Evolutionary conservation across 2,113 vertebrate species (phyloP).

Genomic region (Saguinus imperator): DNA sequence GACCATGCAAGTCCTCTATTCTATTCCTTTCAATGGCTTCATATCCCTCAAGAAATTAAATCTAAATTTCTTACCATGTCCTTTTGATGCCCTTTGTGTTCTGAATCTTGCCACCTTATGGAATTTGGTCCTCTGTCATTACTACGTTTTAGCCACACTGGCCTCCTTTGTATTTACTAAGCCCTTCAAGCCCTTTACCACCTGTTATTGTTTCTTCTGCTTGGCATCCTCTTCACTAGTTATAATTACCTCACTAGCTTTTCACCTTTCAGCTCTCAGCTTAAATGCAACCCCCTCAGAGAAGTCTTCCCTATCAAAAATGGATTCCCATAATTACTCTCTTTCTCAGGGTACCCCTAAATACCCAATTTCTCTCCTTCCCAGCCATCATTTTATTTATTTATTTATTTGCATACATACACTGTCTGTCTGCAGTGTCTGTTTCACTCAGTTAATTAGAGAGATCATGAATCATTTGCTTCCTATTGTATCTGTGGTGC

Average conservation of each 20-base stretch:
- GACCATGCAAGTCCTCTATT: neutral
- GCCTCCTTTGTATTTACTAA: constrained; percentile 1
- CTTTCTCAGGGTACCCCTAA: neutral
- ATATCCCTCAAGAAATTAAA: constrained; percentile 22
- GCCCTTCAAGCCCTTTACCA: neutral
- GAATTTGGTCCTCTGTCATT: neutral
- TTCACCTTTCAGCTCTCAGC: neutral
- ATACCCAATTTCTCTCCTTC: neutral
- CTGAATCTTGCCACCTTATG: neutral
- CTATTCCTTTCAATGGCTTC: neutral
- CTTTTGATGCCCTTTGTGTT: neutral
- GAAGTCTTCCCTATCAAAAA: neutral
- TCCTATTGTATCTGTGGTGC: neutral
- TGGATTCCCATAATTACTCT: neutral
- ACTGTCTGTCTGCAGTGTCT: neutral
- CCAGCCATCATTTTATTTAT: neutral
- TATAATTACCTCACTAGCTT: neutral
- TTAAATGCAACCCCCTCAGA: neutral
- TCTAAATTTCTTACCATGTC: neutral
- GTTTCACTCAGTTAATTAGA: neutral
- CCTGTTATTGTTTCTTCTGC: neutral
- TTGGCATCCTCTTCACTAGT: neutral
- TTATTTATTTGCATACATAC: neutral
- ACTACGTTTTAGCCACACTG: neutral
- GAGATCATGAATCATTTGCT: neutral